Base-by-base conservation (phyloP, 1,140 invertebrate species). In the Atopsyche davidsoni region DNA sequence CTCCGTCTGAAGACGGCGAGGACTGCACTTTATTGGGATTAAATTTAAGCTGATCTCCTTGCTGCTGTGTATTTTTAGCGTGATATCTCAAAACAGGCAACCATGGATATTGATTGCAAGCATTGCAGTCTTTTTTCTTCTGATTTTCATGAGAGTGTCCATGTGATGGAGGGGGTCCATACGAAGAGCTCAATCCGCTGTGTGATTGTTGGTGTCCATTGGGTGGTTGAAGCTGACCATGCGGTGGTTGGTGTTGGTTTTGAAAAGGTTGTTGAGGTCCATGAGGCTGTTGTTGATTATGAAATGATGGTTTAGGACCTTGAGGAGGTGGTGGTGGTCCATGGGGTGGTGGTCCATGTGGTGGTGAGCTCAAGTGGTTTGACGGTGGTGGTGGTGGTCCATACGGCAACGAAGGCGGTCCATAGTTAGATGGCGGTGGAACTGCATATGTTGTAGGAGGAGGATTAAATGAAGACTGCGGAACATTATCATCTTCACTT, bases 91-190 rank as follows among this genome's bases (percentile, higher is more conserved):
- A 68, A 56, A 89, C 79, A 2, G 86, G 86, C 52, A 86, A 78
- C 86, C 86, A 89, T 44, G 86, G 86, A 52, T 79, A 75, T 56
- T 79, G 76, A 64, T 89, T 87, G 60, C 86, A 89, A 42, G 82
- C 73, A 61, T 83, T 82, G 59, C 85, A 89, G 45, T 75, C 69
- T 59, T 73, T 75, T 32, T 70, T 71, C 39, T 63, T 46, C 54
- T 64, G 59, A 47, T 64, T 53, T 59, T 68, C 32, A 40, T 16
- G 4, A 9, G 34, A 32, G 6, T 55, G 43, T 24, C 19, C 50
- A n/a, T 17, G 40, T 13, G 40, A 23, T 38, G 47, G 39, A 32
- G 38, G 39, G 3, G 10, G 10, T 24, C 34, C 13, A 17, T 36
- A 13, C 19, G 18, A 4, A 3, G 50, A 35, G 9, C 6, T 13